Percentiles rank a stretch among this genome's conserved stretches.
Conservation (phyloP, 2,888 invertebrate genomes). For the Dermolepida albohirtum region DNA sequence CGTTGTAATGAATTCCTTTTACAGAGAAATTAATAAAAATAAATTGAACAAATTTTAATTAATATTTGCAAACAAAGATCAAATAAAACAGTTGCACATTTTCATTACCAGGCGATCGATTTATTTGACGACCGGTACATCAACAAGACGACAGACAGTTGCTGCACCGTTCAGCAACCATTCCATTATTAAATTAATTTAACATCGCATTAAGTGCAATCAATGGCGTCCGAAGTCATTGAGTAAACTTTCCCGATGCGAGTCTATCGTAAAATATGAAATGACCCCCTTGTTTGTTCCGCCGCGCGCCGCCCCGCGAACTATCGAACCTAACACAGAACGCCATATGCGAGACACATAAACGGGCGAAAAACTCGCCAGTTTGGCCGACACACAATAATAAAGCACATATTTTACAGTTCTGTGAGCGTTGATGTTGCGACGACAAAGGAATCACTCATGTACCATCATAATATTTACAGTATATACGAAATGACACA, state of each 20-base stretch:
- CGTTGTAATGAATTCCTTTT: no score
- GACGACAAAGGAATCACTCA: slow-evolving; percentile 51
- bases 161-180: background rate
- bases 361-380: slow-evolving; percentile 7
- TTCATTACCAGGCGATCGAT: slow-evolving; percentile 14
- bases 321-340: background rate
- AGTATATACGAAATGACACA: slow-evolving; percentile 28
- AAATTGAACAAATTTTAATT: no score
- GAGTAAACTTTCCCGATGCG: background rate
- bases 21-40: no score
- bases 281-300: slow-evolving; percentile 43
- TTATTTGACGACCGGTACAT: slow-evolving; percentile 18
- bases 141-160: slow-evolving; percentile 12
- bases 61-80: no score
- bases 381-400: slow-evolving; percentile 48
- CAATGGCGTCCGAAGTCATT: slow-evolving; percentile 47
- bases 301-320: background rate
- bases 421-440: slow-evolving; percentile 45
- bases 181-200: slow-evolving; percentile 48
- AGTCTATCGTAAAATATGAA: slow-evolving; percentile 46
- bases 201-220: slow-evolving; percentile 49
- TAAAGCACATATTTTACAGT: slow-evolving; percentile 52
- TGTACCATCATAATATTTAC: slow-evolving; percentile 51
- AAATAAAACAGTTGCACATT: no score
- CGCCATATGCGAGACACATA: slow-evolving; percentile 50